These are phyloP conservation scores for Epizoanthus illoricatus DNA, from an alignment of 92 coral and sea anemone species.

Conservation along the genomic window DNA sequence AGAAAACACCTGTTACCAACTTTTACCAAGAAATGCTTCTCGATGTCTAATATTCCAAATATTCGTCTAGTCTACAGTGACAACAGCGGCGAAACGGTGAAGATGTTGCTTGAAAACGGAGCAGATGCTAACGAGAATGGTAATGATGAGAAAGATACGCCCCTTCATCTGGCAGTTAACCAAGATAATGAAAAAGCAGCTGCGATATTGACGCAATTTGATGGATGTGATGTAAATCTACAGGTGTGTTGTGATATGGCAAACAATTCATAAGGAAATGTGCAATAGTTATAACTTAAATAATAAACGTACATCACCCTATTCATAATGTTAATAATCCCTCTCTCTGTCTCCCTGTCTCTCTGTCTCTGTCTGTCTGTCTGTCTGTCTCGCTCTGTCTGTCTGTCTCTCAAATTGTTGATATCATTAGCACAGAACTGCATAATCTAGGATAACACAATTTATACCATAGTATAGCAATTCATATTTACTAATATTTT, in stretches of 20 bases:
- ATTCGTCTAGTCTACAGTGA: slow-evolving; percentile 1
- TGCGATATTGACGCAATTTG: neutral
- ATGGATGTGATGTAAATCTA: neutral
- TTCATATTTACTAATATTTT: too few relatives aligned
- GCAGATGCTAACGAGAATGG: slow-evolving; percentile 8
- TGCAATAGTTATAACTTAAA: neutral
- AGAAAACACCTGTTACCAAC: too few relatives aligned
- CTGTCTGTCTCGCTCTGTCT: too few relatives aligned
- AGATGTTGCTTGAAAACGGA: neutral
- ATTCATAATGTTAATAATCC: neutral
- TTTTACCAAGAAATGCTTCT: too few relatives aligned
- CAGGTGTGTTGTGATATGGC: neutral
- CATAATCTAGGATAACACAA: too few relatives aligned
- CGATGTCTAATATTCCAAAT: too few relatives aligned
- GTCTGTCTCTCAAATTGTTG: too few relatives aligned
- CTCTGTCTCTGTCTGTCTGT: too few relatives aligned
- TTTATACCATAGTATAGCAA: too few relatives aligned
- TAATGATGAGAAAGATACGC: neutral
- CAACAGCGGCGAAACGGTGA: neutral
- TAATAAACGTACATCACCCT: neutral
- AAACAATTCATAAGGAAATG: neutral
- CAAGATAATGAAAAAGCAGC: neutral
- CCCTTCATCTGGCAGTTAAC: neutral
- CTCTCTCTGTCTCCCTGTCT: too few relatives aligned
- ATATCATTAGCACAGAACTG: too few relatives aligned